Evolutionary conservation across 2,888 invertebrate genomes (phyloP).

Genomic region (Trichogramma dendrolimi): DNA sequence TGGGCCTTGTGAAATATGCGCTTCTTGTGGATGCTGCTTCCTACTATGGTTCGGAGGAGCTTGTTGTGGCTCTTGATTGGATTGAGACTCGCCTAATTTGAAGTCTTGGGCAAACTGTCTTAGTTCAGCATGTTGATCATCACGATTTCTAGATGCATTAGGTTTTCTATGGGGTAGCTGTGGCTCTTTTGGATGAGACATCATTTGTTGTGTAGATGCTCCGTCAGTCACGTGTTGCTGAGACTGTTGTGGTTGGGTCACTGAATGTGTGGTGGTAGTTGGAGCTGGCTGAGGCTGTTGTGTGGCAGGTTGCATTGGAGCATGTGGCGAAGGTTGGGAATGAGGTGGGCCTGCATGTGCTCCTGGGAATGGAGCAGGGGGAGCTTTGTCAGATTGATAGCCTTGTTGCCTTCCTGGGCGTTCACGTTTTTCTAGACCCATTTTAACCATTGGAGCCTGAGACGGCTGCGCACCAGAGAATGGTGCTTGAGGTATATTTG

Average conservation of each 20-base stretch:
- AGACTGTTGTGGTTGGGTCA: slow-evolving; percentile 2
- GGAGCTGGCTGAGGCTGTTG: not conserved
- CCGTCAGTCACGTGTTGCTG: not conserved
- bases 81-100: slow-evolving; percentile 58
- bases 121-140: slow-evolving; percentile 58
- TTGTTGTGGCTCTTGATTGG: slow-evolving; percentile 39
- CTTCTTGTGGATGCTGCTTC: slow-evolving; percentile 35
- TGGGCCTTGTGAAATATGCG: slow-evolving; percentile 31
- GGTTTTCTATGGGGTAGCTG: slow-evolving; percentile 31
- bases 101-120: slow-evolving; percentile 79
- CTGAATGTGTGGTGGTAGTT: not conserved
- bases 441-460: slow-evolving; percentile 41
- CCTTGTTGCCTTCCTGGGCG: slow-evolving; percentile 47
- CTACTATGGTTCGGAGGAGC: slow-evolving; percentile 29
- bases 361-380: slow-evolving; percentile 49
- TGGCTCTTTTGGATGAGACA: slow-evolving; percentile 16
- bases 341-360: slow-evolving; percentile 42
- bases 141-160: slow-evolving; percentile 42
- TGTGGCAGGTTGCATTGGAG: slow-evolving; percentile 36
- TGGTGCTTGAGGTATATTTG: slow-evolving; percentile 40
- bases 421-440: slow-evolving; percentile 47
- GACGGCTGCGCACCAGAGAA: slow-evolving; percentile 35
- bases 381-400: slow-evolving; percentile 46
- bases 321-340: slow-evolving; percentile 40
- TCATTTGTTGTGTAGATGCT: slow-evolving; percentile 4